These are phyloP conservation scores for Diadegma fenestrale DNA, from an alignment of 2,888 invertebrate species.

Conservation along the genomic window DNA sequence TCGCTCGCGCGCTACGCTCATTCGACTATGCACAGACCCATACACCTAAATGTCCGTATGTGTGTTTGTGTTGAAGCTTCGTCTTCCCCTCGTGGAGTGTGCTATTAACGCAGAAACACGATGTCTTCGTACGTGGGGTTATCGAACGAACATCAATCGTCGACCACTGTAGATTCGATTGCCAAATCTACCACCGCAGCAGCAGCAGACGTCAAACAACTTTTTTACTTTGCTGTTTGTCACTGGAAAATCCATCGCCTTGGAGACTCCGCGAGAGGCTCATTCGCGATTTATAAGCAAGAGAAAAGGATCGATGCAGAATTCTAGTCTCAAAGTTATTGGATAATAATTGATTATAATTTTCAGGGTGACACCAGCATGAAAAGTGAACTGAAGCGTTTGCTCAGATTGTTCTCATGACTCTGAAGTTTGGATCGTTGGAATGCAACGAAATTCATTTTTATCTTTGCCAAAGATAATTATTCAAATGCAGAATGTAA, in stretches of 20 bases:
- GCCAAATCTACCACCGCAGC: slow-evolving; percentile 54
- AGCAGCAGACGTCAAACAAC: slow-evolving; percentile 35
- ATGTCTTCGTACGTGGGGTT: slow-evolving; percentile 72
- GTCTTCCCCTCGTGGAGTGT: slow-evolving; percentile 71
- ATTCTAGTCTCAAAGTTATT: too few species aligned
- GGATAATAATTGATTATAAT: too few species aligned
- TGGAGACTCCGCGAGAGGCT: neutral
- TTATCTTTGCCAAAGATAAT: too few species aligned
- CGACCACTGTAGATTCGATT: slow-evolving; percentile 47
- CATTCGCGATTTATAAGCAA: neutral
- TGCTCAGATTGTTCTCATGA: too few species aligned
- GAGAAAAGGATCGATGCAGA: neutral
- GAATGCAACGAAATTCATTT: too few species aligned
- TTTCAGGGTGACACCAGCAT: too few species aligned
- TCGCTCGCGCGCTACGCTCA: slow-evolving; percentile 50
- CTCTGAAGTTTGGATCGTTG: too few species aligned
- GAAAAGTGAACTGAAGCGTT: too few species aligned
- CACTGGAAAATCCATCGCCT: neutral
- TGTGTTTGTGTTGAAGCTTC: slow-evolving; percentile 12
- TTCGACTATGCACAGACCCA: slow-evolving; percentile 27
- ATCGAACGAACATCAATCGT: slow-evolving; percentile 72
- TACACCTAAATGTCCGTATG: slow-evolving; percentile 26
- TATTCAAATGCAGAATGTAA: too few species aligned
- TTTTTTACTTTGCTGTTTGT: slow-evolving; percentile 30
- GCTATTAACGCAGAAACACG: slow-evolving; percentile 78